Percentiles rank a stretch among this genome's conserved stretches.
Conservation (phyloP, 2,113 vertebrate species). For the Steatornis caripensis region DNA sequence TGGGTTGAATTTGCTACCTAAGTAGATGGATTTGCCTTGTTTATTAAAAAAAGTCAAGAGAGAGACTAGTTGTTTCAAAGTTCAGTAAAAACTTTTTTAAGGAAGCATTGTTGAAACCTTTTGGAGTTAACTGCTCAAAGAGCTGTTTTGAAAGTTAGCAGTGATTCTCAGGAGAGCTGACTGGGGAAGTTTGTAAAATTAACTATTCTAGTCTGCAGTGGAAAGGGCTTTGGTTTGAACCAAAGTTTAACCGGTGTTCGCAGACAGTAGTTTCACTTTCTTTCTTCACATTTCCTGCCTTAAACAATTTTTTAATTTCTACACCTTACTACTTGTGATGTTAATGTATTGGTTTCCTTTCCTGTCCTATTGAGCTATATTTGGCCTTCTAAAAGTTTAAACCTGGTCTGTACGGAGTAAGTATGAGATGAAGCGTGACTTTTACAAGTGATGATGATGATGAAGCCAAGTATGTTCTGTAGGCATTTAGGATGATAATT, state of each 20-base stretch:
- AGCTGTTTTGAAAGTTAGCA: not conserved
- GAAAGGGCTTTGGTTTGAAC: not conserved
- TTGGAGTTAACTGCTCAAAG: not conserved
- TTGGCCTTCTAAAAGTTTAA: not conserved
- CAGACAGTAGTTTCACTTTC: not conserved
- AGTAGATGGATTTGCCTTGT: not conserved
- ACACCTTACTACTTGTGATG: not conserved
- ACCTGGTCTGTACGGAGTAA: not conserved
- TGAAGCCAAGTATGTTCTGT: not conserved
- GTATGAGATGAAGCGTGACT: constrained; percentile 10
- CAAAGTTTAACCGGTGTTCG: not conserved
- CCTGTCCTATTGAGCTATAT: not conserved
- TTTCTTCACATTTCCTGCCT: no score
- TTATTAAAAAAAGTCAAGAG: not conserved
- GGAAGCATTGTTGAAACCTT: not conserved
- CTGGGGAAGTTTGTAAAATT: not conserved
- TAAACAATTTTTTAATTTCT: not conserved
- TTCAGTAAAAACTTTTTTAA: not conserved
- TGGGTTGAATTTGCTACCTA: not conserved
- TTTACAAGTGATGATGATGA: not conserved
- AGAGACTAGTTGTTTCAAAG: not conserved
- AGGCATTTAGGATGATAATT: not conserved
- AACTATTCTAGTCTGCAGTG: not conserved
- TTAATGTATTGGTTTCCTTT: not conserved
- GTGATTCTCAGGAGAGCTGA: not conserved